Evolutionary conservation across 2,797 vertebrate species (phyloP).

Genomic region (Phoeniculus purpureus): DNA sequence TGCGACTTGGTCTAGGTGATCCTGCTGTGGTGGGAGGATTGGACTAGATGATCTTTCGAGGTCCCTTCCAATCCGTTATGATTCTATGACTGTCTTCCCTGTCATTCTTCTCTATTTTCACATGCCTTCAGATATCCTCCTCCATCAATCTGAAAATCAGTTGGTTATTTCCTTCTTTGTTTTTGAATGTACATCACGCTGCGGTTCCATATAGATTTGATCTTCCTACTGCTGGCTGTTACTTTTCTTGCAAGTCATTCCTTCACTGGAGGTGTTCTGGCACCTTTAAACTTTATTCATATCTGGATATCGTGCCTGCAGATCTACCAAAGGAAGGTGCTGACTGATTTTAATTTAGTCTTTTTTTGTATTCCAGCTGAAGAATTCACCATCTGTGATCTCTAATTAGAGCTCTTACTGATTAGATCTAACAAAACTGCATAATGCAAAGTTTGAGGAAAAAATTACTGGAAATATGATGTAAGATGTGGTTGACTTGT

Average conservation of each 20-base stretch:
- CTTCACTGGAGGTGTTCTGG: not conserved
- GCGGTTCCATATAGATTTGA: not conserved
- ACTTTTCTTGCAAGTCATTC: constrained; percentile 3
- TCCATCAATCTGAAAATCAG: not conserved
- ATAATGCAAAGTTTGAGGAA: not conserved
- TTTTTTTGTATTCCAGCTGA: constrained; percentile 4
- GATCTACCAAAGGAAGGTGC: not conserved
- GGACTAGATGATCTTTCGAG: too few species aligned
- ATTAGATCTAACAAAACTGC: constrained; percentile 33
- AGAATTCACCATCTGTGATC: constrained; percentile 21
- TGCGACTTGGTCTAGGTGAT: too few species aligned
- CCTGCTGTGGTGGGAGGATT: too few species aligned
- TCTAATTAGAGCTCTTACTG: constrained; percentile 5
- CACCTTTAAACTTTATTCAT: constrained; percentile 28
- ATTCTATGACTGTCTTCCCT: not conserved
- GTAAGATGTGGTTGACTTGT: not conserved
- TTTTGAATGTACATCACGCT: not conserved
- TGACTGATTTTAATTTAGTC: not conserved
- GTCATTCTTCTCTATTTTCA: not conserved
- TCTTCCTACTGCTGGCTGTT: constrained; percentile 14
- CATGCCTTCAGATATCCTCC: not conserved
- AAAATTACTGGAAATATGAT: not conserved
- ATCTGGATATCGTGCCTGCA: not conserved
- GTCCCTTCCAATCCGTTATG: too few species aligned
- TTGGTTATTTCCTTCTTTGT: not conserved